These are phyloP conservation scores for Liposcelis brunnea DNA, from an alignment of 2,888 invertebrate species.

Conservation along the genomic window DNA sequence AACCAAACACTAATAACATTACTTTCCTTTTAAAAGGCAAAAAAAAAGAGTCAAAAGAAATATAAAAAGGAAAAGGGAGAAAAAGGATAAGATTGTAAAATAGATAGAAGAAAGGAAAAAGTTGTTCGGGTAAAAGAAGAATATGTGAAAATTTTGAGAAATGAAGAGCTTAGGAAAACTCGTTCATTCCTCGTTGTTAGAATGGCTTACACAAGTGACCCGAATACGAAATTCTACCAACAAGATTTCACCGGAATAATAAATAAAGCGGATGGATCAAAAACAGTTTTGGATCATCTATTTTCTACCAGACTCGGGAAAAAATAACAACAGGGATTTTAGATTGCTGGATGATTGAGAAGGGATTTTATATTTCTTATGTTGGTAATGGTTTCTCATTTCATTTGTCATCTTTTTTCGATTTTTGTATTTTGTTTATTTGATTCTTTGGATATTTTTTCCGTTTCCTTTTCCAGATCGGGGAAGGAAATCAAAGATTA, in stretches of 20 bases:
- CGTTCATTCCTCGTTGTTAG: constrained; percentile 3
- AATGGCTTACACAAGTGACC: constrained; percentile 1
- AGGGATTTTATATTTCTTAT: constrained; percentile 5
- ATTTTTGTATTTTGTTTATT: constrained; percentile 2
- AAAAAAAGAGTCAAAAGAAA: too few species aligned
- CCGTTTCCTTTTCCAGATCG: too few species aligned
- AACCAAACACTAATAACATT: too few species aligned
- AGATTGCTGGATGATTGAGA: constrained; percentile 1
- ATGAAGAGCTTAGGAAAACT: constrained; percentile 5
- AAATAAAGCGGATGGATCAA: constrained; percentile 4
- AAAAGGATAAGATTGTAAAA: background rate
- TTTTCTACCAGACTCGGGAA: background rate
- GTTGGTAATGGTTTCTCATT: constrained; percentile 4
- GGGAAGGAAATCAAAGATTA: too few species aligned
- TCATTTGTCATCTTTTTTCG: constrained; percentile 4
- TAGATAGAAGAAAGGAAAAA: background rate
- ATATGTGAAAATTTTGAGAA: constrained; percentile 3
- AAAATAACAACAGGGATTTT: too few species aligned
- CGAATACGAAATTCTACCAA: constrained; percentile 5
- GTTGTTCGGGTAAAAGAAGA: background rate
- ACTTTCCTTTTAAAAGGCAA: too few species aligned
- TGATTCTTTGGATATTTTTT: background rate
- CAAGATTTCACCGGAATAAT: constrained; percentile 2
- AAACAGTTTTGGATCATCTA: constrained; percentile 5
- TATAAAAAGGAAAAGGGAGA: background rate